These are phyloP conservation scores for Thecocarcelia acutangulata DNA, from an alignment of 2,888 invertebrate genomes.

Conservation along the genomic window DNA sequence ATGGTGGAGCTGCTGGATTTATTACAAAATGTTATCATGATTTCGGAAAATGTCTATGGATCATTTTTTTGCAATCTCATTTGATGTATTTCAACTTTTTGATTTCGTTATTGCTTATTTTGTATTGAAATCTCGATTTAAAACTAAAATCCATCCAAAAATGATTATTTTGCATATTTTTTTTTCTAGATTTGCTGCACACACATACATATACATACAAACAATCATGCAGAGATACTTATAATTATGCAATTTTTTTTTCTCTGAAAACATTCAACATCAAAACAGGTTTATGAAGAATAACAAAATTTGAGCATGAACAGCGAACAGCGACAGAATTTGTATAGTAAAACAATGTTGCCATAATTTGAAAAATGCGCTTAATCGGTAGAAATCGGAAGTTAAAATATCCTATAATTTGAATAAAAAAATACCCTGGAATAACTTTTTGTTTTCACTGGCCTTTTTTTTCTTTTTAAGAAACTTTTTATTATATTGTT, in stretches of 20 bases:
- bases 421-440: no score
- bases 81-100: slow-evolving; percentile 13
- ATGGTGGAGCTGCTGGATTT: neutral
- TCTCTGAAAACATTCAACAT: slow-evolving; percentile 2
- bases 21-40: neutral
- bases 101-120: slow-evolving; percentile 23
- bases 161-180: slow-evolving; percentile 5
- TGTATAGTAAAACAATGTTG: neutral
- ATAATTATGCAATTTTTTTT: slow-evolving; percentile 27
- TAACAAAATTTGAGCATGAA: neutral
- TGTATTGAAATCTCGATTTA: slow-evolving; percentile 6
- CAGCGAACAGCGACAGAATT: neutral
- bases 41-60: slow-evolving; percentile 11
- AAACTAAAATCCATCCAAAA: slow-evolving; percentile 2
- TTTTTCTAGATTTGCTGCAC: slow-evolving; percentile 2
- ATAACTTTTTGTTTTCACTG: no score
- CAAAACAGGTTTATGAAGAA: neutral
- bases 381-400: no score
- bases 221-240: neutral
- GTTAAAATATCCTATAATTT: no score
- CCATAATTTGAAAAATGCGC: no score
- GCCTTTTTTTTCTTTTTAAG: no score
- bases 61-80: slow-evolving; percentile 19
- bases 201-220: neutral
- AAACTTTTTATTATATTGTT: no score